These are phyloP conservation scores for Tetramorium parvispinum DNA, from an alignment of 1,140 invertebrate species.

Conservation along the genomic window DNA sequence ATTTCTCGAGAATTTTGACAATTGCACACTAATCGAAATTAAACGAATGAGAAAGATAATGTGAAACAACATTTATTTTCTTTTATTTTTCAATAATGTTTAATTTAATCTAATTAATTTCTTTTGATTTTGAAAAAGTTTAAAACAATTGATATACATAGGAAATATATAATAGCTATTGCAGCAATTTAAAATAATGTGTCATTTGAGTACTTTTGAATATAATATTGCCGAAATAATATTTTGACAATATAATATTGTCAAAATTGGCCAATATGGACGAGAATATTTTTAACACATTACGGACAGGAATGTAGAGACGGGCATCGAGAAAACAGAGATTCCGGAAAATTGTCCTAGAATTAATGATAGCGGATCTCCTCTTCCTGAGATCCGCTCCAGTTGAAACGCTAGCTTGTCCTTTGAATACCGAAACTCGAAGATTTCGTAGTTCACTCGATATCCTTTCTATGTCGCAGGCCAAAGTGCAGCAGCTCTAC, in stretches of 20 bases:
- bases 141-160: neutral
- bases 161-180: neutral
- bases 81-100: neutral
- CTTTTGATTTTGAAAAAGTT: neutral
- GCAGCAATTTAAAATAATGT: conserved; percentile 6
- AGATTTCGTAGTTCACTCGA: conserved; percentile 51
- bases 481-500: conserved; percentile 93
- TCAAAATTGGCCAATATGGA: neutral
- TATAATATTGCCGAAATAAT: neutral
- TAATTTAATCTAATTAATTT: neutral
- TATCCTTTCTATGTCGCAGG: conserved; percentile 84
- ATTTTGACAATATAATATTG: neutral
- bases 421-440: conserved; percentile 55
- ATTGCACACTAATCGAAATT: neutral
- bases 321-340: neutral
- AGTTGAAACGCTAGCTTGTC: conserved; percentile 65
- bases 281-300: neutral
- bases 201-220: neutral
- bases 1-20: neutral
- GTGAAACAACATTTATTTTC: neutral
- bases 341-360: conserved; percentile 8
- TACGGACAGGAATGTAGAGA: neutral
- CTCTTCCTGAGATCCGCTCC: conserved; percentile 61
- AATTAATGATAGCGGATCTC: conserved; percentile 32
- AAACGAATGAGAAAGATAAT: neutral